Percentiles rank a stretch among this genome's conserved stretches.
Conservation (phyloP, 2,888 invertebrate genomes). For the Clistopyga incitator region DNA sequence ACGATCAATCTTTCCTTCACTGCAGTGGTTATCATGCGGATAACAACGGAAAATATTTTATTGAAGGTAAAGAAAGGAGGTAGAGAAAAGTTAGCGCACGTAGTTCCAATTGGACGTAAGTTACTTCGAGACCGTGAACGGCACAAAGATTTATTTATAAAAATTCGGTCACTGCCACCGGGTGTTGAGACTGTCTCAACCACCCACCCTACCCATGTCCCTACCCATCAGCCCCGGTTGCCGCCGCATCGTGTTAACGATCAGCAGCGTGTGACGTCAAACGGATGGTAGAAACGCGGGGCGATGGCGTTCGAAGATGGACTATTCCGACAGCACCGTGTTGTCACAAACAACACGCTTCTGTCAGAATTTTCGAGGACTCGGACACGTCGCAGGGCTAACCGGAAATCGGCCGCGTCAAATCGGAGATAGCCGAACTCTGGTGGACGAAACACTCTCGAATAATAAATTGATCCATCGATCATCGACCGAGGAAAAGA, state of each 20-base stretch:
- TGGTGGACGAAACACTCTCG: conserved; percentile 20
- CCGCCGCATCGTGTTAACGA: conserved; percentile 63
- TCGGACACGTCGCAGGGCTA: conserved; percentile 8
- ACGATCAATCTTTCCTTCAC: conserved; percentile 11
- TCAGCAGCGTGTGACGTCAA: conserved; percentile 65
- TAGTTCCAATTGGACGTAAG: conserved; percentile 22
- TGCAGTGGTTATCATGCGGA: not conserved
- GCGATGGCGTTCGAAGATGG: conserved; percentile 53
- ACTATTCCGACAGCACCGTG: conserved; percentile 50
- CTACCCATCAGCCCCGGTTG: conserved; percentile 9
- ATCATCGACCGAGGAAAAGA: conserved; percentile 48
- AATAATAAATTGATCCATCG: conserved; percentile 60
- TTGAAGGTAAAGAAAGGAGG: not conserved
- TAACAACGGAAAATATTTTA: not conserved
- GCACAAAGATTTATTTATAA: conserved; percentile 69
- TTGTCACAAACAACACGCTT: conserved; percentile 53
- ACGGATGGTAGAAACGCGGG: conserved; percentile 46
- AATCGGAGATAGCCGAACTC: conserved; percentile 20
- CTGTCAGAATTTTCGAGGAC: conserved; percentile 28
- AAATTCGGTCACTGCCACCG: conserved; percentile 71
- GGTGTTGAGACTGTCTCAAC: conserved; percentile 37
- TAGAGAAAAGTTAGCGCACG: not conserved
- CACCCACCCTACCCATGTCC: not conserved
- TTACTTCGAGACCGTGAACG: conserved; percentile 57
- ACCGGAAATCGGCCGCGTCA: conserved; percentile 47